Base-by-base conservation (phyloP, 2,797 vertebrate species). In the Sphenodon punctatus region DNA sequence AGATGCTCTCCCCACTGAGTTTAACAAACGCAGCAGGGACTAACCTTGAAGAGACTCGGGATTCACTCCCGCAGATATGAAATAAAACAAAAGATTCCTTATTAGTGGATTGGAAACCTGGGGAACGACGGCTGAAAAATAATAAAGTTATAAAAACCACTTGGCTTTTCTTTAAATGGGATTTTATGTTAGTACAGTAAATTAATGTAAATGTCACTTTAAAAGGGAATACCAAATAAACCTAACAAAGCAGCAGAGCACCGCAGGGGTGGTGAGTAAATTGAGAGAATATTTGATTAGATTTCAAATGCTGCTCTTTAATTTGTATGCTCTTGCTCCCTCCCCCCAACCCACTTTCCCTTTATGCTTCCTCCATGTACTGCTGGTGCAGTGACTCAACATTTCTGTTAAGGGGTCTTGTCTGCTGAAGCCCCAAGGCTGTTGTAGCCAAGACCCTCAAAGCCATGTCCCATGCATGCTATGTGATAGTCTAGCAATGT, bases 161-260 rank as follows among this genome's bases (percentile, higher is more conserved):
- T 87, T 59, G 69, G 75, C 42, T 88, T n/a, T n/a, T n/a, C n/a
- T 91, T 95, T 91, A 84, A 92, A 91, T 82, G 80, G 90, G 82
- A 67, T 84, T 92, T 91, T 90, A 72, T 82, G 87, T 91, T 92
- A 84, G 84, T 83, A 71, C 85, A 92, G 76, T 89, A 94, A 93
- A 93, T 95, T 89, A 94, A 92, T 93, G 85, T 90, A 93, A 94
- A 93, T 91, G 90, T 92, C 90, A 91, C 83, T 95, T 94, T 93
- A 93, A 94, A 95, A 94, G 87, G 84, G 88, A 94, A 92, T 92
- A 83, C 23, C 8, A 79, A 94, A 93, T 89, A 94, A 94, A 92
- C 85, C 86, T 89, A 93, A 93, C 94, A 92, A 94, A 93, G 88
- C 85, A 85, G 81, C 85, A 85, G 71, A 82, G 89, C 88, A 92